Evolutionary conservation across 2,113 vertebrate genomes (phyloP).

Genomic region (Alectura lathami): DNA sequence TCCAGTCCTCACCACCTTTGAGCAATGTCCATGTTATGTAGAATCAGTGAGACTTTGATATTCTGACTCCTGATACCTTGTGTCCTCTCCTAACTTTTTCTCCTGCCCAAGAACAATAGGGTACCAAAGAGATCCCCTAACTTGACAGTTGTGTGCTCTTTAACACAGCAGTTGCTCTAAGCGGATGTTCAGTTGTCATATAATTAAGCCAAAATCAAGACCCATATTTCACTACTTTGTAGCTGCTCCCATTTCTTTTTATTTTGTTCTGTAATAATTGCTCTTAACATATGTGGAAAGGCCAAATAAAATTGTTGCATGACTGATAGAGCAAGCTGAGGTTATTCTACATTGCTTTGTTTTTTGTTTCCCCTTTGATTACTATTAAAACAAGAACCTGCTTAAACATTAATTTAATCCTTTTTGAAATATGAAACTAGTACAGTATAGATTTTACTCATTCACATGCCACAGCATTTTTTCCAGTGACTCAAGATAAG

Average conservation of each 20-base stretch:
- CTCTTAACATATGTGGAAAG: neutral
- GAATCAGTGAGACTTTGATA: neutral
- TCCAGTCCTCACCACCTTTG: neutral
- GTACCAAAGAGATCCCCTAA: neutral
- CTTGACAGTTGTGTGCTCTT: neutral
- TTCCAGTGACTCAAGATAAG: conserved; percentile 75
- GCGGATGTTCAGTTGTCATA: neutral
- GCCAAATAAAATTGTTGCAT: neutral
- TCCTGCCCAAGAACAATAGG: neutral
- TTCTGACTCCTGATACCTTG: neutral
- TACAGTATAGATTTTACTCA: conserved; percentile 63
- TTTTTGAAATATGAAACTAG: conserved; percentile 62
- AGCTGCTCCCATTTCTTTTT: neutral
- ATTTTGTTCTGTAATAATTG: neutral
- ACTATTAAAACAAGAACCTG: neutral
- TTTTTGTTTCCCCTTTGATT: neutral
- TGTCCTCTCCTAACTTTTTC: neutral
- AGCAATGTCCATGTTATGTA: neutral
- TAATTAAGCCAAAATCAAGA: neutral
- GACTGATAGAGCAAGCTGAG: neutral
- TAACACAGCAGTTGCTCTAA: neutral
- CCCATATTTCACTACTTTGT: neutral
- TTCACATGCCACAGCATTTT: conserved; percentile 68
- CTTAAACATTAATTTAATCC: conserved; percentile 50
- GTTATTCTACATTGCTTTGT: neutral